phyloP scores from a whole-genome alignment of 2,113 vertebrate genomes.

The Himantopus leucocephalus region DNA sequence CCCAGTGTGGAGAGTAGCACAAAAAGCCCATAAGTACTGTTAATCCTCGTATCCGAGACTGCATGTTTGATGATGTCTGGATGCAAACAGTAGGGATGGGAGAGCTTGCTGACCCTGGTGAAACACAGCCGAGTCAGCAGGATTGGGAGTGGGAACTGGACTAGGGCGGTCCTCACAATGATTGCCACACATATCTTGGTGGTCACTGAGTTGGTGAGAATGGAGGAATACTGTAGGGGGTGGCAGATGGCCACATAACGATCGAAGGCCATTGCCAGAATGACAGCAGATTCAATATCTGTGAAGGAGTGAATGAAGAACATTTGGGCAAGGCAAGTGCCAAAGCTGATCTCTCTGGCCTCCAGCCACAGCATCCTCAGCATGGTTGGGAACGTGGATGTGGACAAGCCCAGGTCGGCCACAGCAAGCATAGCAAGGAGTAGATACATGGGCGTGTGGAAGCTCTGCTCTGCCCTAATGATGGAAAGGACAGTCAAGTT shows the following conservation, averaged over 20 bases:
- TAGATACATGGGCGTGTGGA: conserved; percentile 50
- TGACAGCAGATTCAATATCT: conserved; percentile 34
- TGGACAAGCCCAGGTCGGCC: background rate
- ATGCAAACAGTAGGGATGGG: conserved; percentile 44
- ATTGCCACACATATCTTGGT: background rate
- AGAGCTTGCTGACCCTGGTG: background rate
- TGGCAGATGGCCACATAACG: conserved; percentile 54
- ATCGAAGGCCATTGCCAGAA: conserved; percentile 57
- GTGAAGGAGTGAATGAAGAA: conserved; percentile 66
- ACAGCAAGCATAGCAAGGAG: conserved; percentile 50
- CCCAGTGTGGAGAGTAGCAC: conserved; percentile 10
- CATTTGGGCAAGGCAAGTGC: conserved; percentile 56
- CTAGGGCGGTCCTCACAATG: background rate
- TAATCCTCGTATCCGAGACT: background rate
- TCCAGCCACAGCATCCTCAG: conserved; percentile 47
- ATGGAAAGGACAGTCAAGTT: conserved; percentile 26
- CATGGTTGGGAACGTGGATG: background rate
- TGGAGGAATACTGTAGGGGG: conserved; percentile 27
- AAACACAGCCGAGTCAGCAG: background rate
- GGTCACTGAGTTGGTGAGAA: background rate
- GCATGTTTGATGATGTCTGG: conserved; percentile 30
- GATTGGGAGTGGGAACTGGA: background rate
- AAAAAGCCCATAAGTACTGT: conserved; percentile 29
- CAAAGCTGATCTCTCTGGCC: conserved; percentile 24
- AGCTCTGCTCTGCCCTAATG: conserved; percentile 6